Evolutionary conservation across 2,797 vertebrate genomes (phyloP).

Genomic region (Anas georgica): DNA sequence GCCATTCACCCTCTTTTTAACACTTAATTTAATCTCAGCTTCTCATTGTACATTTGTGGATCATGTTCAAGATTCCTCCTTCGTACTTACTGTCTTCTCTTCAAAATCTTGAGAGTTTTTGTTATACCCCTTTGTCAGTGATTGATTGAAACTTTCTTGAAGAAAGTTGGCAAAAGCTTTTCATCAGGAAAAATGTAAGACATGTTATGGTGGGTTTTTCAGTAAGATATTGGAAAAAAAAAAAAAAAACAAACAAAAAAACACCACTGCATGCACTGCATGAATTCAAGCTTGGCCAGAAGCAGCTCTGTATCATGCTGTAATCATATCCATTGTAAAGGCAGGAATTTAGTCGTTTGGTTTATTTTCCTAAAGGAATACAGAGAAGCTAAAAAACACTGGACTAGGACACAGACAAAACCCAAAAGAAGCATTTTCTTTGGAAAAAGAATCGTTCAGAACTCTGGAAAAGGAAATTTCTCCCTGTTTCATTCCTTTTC

Average conservation of each 20-base stretch:
- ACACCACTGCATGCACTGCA: too few relatives aligned
- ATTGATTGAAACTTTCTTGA: not conserved
- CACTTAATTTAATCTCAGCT: not conserved
- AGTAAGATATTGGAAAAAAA: not conserved
- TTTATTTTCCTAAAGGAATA: not conserved
- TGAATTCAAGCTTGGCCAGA: not conserved
- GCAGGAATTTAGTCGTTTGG: not conserved
- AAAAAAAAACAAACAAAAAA: not conserved
- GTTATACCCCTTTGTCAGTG: not conserved
- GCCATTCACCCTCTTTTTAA: not conserved
- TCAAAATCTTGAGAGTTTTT: constrained; percentile 19
- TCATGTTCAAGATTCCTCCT: constrained; percentile 15
- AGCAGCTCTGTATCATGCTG: not conserved
- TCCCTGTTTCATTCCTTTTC: not conserved
- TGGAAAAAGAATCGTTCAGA: not conserved
- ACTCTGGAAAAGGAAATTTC: not conserved
- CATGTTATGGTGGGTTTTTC: not conserved
- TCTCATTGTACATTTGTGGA: not conserved
- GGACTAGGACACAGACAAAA: not conserved
- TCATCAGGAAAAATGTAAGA: not conserved
- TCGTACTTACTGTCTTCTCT: constrained; percentile 6
- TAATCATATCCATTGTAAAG: not conserved
- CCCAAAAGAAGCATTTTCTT: not conserved
- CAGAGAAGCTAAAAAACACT: not conserved
- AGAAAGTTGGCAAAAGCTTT: not conserved